These are phyloP conservation scores for Boloria selene DNA, from an alignment of 2,888 invertebrate species.

Conservation along the genomic window DNA sequence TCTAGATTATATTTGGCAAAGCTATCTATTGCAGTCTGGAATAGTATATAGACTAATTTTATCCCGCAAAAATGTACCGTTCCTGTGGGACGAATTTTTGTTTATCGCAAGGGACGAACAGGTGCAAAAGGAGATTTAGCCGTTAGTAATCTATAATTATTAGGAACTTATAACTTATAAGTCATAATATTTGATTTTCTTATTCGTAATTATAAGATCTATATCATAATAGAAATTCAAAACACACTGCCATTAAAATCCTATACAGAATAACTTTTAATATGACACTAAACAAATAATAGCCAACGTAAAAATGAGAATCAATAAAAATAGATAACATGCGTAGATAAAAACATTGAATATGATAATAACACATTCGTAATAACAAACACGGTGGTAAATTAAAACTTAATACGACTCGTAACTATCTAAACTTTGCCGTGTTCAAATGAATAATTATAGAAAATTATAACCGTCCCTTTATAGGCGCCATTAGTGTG, in stretches of 20 bases:
- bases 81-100: too few relatives aligned
- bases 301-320: constrained; percentile 16
- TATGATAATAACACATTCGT: constrained; percentile 31
- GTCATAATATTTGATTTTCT: too few relatives aligned
- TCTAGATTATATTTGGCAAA: too few relatives aligned
- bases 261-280: neutral
- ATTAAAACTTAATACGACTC: constrained; percentile 58
- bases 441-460: constrained; percentile 73
- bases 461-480: constrained; percentile 66
- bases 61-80: too few relatives aligned
- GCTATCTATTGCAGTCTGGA: too few relatives aligned
- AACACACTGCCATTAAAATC: neutral
- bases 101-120: too few relatives aligned
- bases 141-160: too few relatives aligned
- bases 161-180: too few relatives aligned
- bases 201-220: too few relatives aligned
- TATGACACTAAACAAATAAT: constrained; percentile 20
- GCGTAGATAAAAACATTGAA: constrained; percentile 28
- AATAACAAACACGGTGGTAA: constrained; percentile 46
- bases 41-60: too few relatives aligned
- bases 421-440: constrained; percentile 64
- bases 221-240: too few relatives aligned
- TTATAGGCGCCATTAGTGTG: constrained; percentile 68
- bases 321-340: constrained; percentile 27
- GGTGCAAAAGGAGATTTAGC: too few relatives aligned